phyloP scores from a whole-genome alignment of 2,113 vertebrate species.

The Tor tambroides region DNA sequence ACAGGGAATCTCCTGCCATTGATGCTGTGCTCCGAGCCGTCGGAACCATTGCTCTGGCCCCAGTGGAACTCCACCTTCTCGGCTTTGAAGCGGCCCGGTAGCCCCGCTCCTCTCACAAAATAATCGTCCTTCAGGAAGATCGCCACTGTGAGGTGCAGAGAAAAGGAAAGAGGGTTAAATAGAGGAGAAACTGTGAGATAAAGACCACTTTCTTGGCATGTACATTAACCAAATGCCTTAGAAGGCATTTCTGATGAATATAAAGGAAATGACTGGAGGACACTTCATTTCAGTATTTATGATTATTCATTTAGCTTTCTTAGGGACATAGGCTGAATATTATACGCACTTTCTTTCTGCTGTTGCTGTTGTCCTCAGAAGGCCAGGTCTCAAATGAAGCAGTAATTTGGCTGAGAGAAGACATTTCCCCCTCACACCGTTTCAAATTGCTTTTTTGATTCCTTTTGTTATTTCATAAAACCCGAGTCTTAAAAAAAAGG shows the following conservation, averaged over 20 bases:
- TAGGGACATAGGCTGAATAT: conserved; percentile 54
- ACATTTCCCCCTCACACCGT: conserved; percentile 48
- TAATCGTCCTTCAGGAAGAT: conserved; percentile 95
- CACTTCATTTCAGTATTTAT: conserved; percentile 34
- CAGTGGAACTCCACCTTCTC: conserved; percentile 98
- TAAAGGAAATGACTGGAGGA: conserved; percentile 41
- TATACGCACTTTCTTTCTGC: conserved; percentile 32
- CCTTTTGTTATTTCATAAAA: conserved; percentile 63
- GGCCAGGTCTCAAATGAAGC: conserved; percentile 57
- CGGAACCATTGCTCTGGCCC: conserved; percentile 93
- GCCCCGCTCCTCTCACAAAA: conserved; percentile 89
- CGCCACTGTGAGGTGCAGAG: conserved; percentile 80
- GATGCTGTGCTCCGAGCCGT: conserved; percentile 94
- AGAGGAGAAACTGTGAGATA: conserved; percentile 40
- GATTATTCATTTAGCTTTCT: conserved; percentile 49
- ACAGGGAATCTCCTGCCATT: conserved; percentile 89
- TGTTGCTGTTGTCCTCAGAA: conserved; percentile 45
- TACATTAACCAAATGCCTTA: neutral
- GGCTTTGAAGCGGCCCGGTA: conserved; percentile 93
- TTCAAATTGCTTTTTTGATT: conserved; percentile 57
- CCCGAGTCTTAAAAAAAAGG: conserved; percentile 51
- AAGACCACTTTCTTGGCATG: neutral
- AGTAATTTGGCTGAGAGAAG: conserved; percentile 60
- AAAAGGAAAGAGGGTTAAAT: conserved; percentile 41
- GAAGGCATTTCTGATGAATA: neutral